Evolutionary conservation across 2,888 invertebrate species (phyloP).

Genomic region (Odontocolon sp.): DNA sequence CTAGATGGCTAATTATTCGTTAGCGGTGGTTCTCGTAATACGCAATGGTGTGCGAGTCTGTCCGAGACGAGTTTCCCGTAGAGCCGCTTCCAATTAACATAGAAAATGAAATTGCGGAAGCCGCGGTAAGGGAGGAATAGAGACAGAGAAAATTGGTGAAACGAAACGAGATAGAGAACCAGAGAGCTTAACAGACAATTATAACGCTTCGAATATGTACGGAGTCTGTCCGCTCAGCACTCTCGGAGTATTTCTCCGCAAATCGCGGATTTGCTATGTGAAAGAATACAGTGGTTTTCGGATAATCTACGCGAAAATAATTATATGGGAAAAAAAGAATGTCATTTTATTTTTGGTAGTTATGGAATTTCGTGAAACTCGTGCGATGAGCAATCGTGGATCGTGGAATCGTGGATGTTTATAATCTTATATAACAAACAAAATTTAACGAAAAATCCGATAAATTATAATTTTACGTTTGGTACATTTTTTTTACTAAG

Average conservation of each 20-base stretch:
- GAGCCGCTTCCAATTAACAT: slow-evolving; percentile 62
- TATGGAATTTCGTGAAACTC: too few species aligned
- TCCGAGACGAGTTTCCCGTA: slow-evolving; percentile 33
- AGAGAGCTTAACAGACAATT: slow-evolving; percentile 61
- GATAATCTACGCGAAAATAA: too few species aligned
- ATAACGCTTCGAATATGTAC: slow-evolving; percentile 54
- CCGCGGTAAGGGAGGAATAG: slow-evolving; percentile 24
- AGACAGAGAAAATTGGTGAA: slow-evolving; percentile 58
- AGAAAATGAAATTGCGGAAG: slow-evolving; percentile 63
- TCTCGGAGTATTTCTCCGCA: neutral
- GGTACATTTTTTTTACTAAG: too few species aligned
- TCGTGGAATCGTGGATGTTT: too few species aligned
- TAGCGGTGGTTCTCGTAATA: slow-evolving; percentile 13
- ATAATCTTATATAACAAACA: too few species aligned
- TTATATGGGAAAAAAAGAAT: too few species aligned
- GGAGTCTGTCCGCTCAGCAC: neutral
- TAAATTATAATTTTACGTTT: too few species aligned
- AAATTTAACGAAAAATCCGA: too few species aligned
- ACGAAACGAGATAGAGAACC: slow-evolving; percentile 51
- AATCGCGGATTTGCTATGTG: slow-evolving; percentile 4
- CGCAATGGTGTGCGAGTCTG: neutral
- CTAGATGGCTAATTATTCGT: slow-evolving; percentile 55
- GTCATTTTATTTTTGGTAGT: too few species aligned
- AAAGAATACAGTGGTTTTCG: neutral
- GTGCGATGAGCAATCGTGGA: too few species aligned